Evolutionary conservation across 2,797 vertebrate species (phyloP).

Genomic region (Cygnus olor): DNA sequence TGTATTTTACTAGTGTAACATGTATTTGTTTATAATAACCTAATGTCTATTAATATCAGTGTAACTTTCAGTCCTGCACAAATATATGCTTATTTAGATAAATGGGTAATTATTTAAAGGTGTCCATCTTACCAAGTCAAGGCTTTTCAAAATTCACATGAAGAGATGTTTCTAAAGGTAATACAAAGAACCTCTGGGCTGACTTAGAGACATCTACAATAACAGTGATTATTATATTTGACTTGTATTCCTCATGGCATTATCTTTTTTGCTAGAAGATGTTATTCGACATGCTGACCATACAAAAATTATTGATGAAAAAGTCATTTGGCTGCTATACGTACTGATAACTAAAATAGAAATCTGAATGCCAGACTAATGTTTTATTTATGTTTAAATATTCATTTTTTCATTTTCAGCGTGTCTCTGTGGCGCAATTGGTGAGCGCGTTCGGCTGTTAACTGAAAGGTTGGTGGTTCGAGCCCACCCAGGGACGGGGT

Average conservation of each 20-base stretch:
- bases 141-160: neutral
- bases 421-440: slow-evolving; percentile 73
- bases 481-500: slow-evolving; percentile 80
- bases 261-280: neutral
- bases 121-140: neutral
- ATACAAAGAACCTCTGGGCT: neutral
- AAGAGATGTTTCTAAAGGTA: neutral
- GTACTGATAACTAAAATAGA: neutral
- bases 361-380: neutral
- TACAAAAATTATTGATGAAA: neutral
- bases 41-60: neutral
- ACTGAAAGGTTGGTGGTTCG: slow-evolving; percentile 81
- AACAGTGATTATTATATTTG: neutral
- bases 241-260: neutral
- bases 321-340: neutral
- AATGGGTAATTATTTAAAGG: neutral
- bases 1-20: neutral
- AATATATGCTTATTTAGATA: neutral
- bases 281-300: neutral
- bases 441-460: slow-evolving; percentile 81
- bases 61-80: neutral
- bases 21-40: neutral
- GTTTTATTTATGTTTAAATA: neutral
- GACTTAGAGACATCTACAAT: neutral
- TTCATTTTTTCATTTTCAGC: neutral